Evolutionary conservation across 1,140 invertebrate species (phyloP), one percentile per base, ranked within the genome.

Genomic region (Ruditapes philippinarum): DNA sequence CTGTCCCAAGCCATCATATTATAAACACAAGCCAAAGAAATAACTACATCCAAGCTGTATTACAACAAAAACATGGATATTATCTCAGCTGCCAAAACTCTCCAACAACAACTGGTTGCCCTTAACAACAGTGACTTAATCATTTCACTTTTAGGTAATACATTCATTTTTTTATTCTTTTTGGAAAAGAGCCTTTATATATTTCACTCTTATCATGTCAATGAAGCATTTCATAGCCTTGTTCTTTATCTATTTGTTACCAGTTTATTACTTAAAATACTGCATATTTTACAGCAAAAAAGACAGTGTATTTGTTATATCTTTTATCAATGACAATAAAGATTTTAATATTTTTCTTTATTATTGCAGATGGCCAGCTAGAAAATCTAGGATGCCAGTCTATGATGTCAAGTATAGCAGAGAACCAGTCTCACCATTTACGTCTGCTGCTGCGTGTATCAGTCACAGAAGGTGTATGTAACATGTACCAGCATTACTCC

Each of bases 371-470:
- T 28, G 14, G 31, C 5, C 65, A 70, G 31, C 22, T 70, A 22
- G 14, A 40, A 3, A 11, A 4, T 11, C 65, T 70, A 28, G 65
- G 65, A 14, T 1, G 31, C 4, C 31, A 33, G 38, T 70, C 31
- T 33, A 4, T 70, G 65, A 17, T 40, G 36, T 40, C 73, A 76
- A 38, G 2, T 14, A 49, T 49, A 49, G 73, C 42, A 40, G 73
- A 49, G 38, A 76, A 49, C 73, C 73, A 76, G 73, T 76, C 36
- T 40, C 38, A 49, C 14, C 36, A 40, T 42, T 31, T 76, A 76
- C 73, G 38, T 31, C 73, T 76, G 73, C 19, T 76, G n/a, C 73
- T 76, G 22, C 73, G 73, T 76, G 28, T 76, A 17, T 76, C 73
- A 25, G 42, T 76, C 38, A 45, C 38, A 45, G 73, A 76, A 45